Base-by-base conservation (phyloP, 1,140 invertebrate species). In the Muscidifurax raptorellus region DNA sequence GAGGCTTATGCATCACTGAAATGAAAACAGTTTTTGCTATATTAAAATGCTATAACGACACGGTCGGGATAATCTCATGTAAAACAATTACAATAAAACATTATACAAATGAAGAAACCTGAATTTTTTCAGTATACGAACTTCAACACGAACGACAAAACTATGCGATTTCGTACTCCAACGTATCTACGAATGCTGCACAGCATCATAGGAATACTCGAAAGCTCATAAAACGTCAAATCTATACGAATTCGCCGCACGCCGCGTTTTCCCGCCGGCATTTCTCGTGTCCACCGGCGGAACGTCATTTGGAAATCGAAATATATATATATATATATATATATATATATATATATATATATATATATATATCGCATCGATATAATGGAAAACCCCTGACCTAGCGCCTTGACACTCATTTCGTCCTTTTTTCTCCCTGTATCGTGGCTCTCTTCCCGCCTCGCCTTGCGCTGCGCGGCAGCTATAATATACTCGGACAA, bases 381-480 rank as follows among this genome's bases (percentile, higher is more conserved):
- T 22, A 40, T 71, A 84, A 80, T 80, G 77, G 13, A 25, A 69
- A 82, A 47, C 47, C 74, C 84, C 74, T 82, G 74, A 82, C 84
- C 79, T 77, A 81, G 66, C 36, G 28, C 84, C 84, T 85, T 85
- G 84, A 82, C 79, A 85, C 79, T 85, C 44, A 85, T 85, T 85
- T 30, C 80, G 15, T 74, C 77, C 32, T 76, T 77, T 44, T 52
- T 27, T 75, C 75, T 36, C 28, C 22, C 6, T 18, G 9, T 18
- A 15, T 1, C 25, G 36, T 47, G 25, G 74, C 59, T 71, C 71
- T 79, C 27, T 75, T 74, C 83, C 47, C 83, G 10, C 47, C 77
- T 28, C 18, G 47, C 77, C 67, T 80, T 80, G 25, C 36, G 36
- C 64, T 44, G 36, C n/a, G n/a, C n/a, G n/a, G n/a, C n/a, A n/a